These are phyloP conservation scores for Megalonaias nervosa DNA, from an alignment of 1,140 invertebrate genomes.

Conservation along the genomic window DNA sequence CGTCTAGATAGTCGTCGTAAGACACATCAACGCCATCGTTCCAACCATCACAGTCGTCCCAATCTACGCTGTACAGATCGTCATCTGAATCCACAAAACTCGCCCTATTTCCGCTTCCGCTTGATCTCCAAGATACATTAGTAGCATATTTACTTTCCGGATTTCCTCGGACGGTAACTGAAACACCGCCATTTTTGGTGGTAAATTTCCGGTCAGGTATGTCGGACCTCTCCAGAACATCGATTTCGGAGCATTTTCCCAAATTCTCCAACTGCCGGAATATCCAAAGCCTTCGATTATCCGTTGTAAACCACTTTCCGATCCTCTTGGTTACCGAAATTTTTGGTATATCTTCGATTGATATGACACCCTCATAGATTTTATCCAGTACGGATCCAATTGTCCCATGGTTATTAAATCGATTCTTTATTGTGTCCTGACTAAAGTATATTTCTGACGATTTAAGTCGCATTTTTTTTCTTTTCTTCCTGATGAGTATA, in stretches of 20 bases:
- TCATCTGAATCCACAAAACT: too few relatives aligned
- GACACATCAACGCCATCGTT: too few relatives aligned
- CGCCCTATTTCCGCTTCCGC: too few relatives aligned
- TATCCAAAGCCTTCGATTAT: constrained; percentile 28
- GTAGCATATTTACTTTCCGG: not conserved
- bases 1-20: too few relatives aligned
- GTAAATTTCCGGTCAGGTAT: constrained; percentile 14
- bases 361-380: constrained; percentile 1
- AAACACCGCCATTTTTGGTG: constrained; percentile 11
- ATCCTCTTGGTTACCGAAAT: constrained; percentile 9
- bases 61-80: too few relatives aligned
- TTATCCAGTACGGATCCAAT: constrained; percentile 6
- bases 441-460: constrained; percentile 13
- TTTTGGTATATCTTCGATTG: constrained; percentile 14
- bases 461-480: not conserved
- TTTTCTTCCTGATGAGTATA: too few relatives aligned
- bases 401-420: not conserved
- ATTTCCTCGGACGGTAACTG: constrained; percentile 7
- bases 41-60: too few relatives aligned
- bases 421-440: constrained; percentile 14
- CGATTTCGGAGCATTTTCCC: constrained; percentile 20
- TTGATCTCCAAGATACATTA: too few relatives aligned
- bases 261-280: constrained; percentile 17
- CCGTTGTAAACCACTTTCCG: constrained; percentile 22
- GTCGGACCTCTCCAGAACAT: not conserved